A percentile compares a stretch with the other conserved stretches of the same genome.
Conservation (phyloP, 2,888 invertebrate species). For the Synanthedon vespiformis region DNA sequence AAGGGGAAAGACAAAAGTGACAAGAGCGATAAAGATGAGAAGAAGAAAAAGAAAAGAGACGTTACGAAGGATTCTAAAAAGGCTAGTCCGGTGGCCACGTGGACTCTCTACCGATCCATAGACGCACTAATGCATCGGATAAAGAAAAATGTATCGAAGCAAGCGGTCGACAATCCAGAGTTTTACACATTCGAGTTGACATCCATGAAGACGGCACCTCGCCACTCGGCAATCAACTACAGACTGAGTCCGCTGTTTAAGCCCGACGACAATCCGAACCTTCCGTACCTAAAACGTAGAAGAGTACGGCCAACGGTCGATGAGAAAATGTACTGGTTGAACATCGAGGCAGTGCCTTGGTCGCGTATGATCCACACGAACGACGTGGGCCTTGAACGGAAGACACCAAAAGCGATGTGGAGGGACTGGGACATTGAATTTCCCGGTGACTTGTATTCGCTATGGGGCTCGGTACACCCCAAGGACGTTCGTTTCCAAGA, state of each 20-base stretch:
- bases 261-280: conserved; percentile 48
- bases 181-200: conserved; percentile 72
- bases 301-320: conserved; percentile 39
- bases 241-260: conserved; percentile 53
- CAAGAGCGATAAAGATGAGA: conserved; percentile 5
- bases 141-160: conserved; percentile 20
- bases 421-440: conserved; percentile 78
- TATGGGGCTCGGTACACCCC: conserved; percentile 77
- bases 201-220: conserved; percentile 65
- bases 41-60: conserved; percentile 4
- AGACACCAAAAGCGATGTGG: conserved; percentile 59
- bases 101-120: conserved; percentile 56
- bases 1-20: conserved; percentile 7
- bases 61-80: conserved; percentile 12
- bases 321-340: conserved; percentile 63
- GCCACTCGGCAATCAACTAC: conserved; percentile 48
- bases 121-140: conserved; percentile 40
- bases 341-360: conserved; percentile 53
- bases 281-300: conserved; percentile 38
- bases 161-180: conserved; percentile 32
- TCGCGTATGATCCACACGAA: conserved; percentile 43
- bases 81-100: conserved; percentile 37
- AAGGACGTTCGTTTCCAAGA: conserved; percentile 66
- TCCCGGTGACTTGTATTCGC: conserved; percentile 74
- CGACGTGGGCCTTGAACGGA: conserved; percentile 43